Conservation (phyloP, 2,888 invertebrate genomes). For the Malthinus seriepunctatus region DNA sequence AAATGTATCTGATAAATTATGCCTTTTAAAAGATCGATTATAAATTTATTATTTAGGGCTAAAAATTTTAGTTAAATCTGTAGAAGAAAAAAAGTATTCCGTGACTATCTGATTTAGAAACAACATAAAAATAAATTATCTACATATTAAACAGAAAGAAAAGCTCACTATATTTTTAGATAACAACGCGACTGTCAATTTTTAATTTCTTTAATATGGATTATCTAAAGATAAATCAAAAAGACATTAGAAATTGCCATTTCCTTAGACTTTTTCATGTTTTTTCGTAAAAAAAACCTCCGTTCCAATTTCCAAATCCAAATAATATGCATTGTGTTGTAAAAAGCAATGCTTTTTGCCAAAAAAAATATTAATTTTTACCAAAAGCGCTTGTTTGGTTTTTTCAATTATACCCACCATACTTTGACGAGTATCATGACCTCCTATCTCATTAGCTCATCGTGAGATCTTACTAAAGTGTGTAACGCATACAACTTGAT, state of each 20-base stretch:
- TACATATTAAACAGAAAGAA: constrained; percentile 3
- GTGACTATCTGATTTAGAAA: constrained; percentile 19
- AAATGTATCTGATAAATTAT: constrained; percentile 40
- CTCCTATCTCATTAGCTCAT: constrained; percentile 20
- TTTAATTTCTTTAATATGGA: constrained; percentile 7
- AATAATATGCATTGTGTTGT: no score
- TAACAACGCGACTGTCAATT: constrained; percentile 6
- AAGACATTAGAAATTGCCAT: no score
- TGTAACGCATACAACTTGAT: constrained; percentile 35
- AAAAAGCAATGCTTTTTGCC: no score
- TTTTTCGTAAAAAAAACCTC: no score
- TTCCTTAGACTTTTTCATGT: no score
- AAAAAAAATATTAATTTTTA: no score
- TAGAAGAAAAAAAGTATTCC: constrained; percentile 20
- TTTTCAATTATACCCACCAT: no score
- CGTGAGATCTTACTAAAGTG: constrained; percentile 35
- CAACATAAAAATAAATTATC: constrained; percentile 18
- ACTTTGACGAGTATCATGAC: constrained; percentile 31
- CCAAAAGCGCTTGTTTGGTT: no score
- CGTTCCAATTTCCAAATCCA: no score
- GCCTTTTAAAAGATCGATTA: constrained; percentile 32
- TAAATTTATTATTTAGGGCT: constrained; percentile 35
- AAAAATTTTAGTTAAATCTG: constrained; percentile 1
- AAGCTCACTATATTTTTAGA: neutral
- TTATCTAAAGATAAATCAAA: constrained; percentile 1